phyloP scores from a whole-genome alignment of 2,797 vertebrate genomes.

The Crossoptilon crossoptilon region DNA sequence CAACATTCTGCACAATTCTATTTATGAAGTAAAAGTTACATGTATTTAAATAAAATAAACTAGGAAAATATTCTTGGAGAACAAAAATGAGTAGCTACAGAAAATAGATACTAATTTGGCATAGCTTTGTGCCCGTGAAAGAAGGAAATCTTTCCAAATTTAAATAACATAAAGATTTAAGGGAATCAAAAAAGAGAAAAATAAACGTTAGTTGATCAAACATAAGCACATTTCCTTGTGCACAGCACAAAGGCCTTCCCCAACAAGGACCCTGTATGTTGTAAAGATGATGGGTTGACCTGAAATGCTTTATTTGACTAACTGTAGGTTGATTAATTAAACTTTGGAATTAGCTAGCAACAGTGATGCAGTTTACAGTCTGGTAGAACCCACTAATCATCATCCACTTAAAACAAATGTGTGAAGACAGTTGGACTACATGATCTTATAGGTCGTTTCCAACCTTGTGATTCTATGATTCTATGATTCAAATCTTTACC shows the following conservation, averaged over 20 bases:
- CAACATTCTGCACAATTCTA: not conserved
- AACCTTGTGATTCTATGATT: too few species aligned
- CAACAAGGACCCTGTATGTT: not conserved
- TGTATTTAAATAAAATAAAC: not conserved
- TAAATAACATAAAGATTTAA: not conserved
- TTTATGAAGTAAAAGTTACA: not conserved
- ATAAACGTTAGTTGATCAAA: not conserved
- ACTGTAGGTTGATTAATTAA: not conserved
- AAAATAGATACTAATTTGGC: not conserved
- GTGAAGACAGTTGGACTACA: too few species aligned
- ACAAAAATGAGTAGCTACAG: not conserved
- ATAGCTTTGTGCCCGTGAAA: not conserved
- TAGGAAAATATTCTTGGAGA: not conserved
- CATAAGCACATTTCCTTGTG: not conserved
- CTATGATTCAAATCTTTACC: not conserved
- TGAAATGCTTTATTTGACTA: not conserved
- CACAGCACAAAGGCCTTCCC: not conserved
- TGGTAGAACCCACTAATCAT: not conserved
- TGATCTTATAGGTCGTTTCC: too few species aligned
- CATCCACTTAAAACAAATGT: not conserved
- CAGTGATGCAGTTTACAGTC: not conserved
- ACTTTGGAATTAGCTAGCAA: not conserved
- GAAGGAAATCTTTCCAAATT: not conserved
- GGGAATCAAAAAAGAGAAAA: not conserved
- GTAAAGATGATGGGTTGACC: not conserved